Conservation (phyloP, 2,113 vertebrate genomes). For the Dicentrarchus labrax region DNA sequence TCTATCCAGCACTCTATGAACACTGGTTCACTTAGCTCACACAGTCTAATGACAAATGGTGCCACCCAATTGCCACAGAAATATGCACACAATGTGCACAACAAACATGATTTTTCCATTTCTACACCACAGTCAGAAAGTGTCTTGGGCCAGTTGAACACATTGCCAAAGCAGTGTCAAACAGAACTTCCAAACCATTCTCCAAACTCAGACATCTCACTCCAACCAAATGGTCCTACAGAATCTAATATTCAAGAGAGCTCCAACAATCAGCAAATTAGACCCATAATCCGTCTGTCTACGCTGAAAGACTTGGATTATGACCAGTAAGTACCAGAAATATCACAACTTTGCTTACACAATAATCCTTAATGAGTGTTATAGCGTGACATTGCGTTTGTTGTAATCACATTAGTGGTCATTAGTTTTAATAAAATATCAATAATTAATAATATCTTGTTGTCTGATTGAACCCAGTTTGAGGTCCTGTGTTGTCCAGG, state of each 20-base stretch:
- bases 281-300: constrained; percentile 20
- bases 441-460: background rate
- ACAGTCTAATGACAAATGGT: background rate
- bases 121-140: constrained; percentile 11
- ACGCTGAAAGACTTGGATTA: constrained; percentile 29
- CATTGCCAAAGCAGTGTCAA: constrained; percentile 16
- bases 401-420: background rate
- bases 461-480: constrained; percentile 18
- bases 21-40: background rate
- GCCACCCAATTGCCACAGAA: constrained; percentile 4
- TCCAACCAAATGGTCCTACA: background rate
- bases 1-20: background rate
- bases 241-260: constrained; percentile 8
- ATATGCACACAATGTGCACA: background rate
- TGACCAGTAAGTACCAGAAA: constrained; percentile 64
- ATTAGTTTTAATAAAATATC: background rate
- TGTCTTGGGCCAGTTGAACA: background rate
- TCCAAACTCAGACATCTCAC: constrained; percentile 6
- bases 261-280: constrained; percentile 17
- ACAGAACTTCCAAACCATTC: background rate
- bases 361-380: background rate
- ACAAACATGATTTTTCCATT: constrained; percentile 7
- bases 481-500: constrained; percentile 85
- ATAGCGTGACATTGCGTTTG: too few relatives aligned
- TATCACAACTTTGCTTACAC: background rate